Percentiles rank a stretch among this genome's conserved stretches.
These are phyloP conservation scores for Morbakka virulenta DNA, from an alignment of 30 jellyfish, hydroid and myxozoan genomes.

Conservation along the genomic window DNA sequence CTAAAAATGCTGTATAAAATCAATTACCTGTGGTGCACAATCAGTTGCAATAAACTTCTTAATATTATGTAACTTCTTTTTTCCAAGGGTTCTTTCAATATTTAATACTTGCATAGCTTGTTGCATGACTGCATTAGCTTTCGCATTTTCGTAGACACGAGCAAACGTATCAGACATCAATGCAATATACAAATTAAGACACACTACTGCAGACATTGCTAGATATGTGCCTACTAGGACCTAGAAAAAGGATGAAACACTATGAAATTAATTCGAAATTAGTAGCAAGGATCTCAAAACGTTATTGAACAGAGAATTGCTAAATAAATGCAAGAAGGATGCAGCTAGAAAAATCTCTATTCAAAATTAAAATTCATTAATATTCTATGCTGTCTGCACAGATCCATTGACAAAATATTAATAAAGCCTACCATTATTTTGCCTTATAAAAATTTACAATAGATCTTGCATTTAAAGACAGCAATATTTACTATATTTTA, in stretches of 20 bases:
- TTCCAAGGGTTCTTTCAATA: slow-evolving; percentile 82
- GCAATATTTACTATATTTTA: too few relatives aligned
- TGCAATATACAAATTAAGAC: slow-evolving; percentile 88
- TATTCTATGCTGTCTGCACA: too few relatives aligned
- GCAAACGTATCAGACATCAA: slow-evolving; percentile 96
- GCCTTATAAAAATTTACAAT: too few relatives aligned
- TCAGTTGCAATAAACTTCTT: slow-evolving; percentile 83
- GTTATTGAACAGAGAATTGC: too few relatives aligned
- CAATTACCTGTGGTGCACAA: slow-evolving; percentile 99
- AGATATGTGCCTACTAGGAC: slow-evolving; percentile 95
- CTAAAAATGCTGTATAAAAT: too few relatives aligned
- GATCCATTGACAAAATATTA: too few relatives aligned
- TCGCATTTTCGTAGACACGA: slow-evolving; percentile 95
- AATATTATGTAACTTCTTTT: slow-evolving; percentile 63
- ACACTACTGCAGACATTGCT: slow-evolving; percentile 92
- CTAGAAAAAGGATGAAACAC: slow-evolving; percentile 3
- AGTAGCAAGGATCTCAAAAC: too few relatives aligned
- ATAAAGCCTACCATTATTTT: too few relatives aligned
- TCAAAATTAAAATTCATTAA: too few relatives aligned
- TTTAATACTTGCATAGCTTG: slow-evolving; percentile 92
- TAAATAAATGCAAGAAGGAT: too few relatives aligned
- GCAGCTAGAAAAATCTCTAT: too few relatives aligned
- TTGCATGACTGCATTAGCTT: slow-evolving; percentile 97
- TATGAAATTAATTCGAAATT: not conserved
- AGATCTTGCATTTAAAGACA: too few relatives aligned